These are phyloP conservation scores for Scartelaos histophorus DNA, from an alignment of 2,113 vertebrate species.

Conservation along the genomic window DNA sequence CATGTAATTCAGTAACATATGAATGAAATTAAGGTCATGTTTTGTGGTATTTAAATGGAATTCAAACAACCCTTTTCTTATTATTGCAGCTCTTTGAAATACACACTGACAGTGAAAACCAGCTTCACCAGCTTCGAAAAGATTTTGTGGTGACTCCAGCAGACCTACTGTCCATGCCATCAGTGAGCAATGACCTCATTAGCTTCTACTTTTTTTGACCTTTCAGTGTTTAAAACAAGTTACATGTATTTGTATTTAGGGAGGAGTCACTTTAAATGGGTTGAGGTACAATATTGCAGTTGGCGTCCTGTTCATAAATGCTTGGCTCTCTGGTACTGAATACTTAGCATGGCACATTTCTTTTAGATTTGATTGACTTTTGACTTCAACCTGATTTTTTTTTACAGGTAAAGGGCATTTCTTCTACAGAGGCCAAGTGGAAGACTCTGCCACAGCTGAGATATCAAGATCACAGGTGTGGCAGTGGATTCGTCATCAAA, in stretches of 20 bases:
- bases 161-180: conserved; percentile 74
- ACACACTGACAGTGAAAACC: conserved; percentile 69
- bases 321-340: conserved; percentile 79
- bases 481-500: conserved; percentile 77
- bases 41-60: background rate
- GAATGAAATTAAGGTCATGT: background rate
- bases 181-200: conserved; percentile 44
- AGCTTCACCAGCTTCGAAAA: conserved; percentile 60
- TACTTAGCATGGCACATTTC: background rate
- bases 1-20: background rate
- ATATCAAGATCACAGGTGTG: conserved; percentile 82
- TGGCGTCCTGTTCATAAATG: conserved; percentile 78
- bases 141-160: conserved; percentile 64
- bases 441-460: conserved; percentile 81
- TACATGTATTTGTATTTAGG: conserved; percentile 41
- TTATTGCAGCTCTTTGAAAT: conserved; percentile 70
- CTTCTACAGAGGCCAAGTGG: conserved; percentile 75
- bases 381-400: background rate
- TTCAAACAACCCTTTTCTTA: background rate
- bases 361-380: background rate
- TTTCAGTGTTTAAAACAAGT: background rate
- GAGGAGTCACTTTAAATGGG: conserved; percentile 75
- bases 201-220: background rate
- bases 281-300: conserved; percentile 78
- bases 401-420: conserved; percentile 72